phyloP scores from a whole-genome alignment of 2,888 invertebrate genomes.

The Drosophila stalkeri region DNA sequence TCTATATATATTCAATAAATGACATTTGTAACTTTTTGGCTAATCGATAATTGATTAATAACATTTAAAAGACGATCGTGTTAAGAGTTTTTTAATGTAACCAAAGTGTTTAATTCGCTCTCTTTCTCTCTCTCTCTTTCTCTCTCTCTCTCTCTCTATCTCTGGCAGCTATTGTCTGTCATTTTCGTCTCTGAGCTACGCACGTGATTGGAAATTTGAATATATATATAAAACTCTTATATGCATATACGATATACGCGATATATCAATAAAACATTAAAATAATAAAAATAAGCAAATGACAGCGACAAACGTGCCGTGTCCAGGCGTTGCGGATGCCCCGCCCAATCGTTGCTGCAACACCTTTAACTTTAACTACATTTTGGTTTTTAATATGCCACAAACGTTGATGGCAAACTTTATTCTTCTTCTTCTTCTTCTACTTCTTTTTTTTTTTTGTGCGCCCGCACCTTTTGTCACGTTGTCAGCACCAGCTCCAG shows the following conservation, averaged over 20 bases:
- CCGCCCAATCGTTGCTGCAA: conserved; percentile 44
- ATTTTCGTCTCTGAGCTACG: conserved; percentile 26
- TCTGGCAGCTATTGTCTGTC: neutral
- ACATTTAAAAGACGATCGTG: conserved; percentile 4
- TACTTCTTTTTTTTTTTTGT: neutral
- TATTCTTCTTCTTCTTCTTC: neutral
- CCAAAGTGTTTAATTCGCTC: neutral
- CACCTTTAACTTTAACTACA: conserved; percentile 45
- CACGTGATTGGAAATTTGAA: conserved; percentile 42
- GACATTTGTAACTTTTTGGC: neutral
- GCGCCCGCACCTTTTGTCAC: conserved; percentile 34
- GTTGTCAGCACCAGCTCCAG: neutral
- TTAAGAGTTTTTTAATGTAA: conserved; percentile 1
- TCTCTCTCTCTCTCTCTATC: neutral
- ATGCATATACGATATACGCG: neutral
- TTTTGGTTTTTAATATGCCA: conserved; percentile 49
- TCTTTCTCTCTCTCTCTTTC: no score
- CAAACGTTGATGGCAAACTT: conserved; percentile 36
- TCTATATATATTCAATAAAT: neutral
- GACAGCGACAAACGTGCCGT: conserved; percentile 38
- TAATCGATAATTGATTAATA: conserved; percentile 5
- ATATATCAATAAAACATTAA: conserved; percentile 19
- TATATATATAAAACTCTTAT: neutral
- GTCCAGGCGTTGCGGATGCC: conserved; percentile 30
- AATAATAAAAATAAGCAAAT: conserved; percentile 32